A percentile compares a stretch with the other conserved stretches of the same genome.
Conservation (phyloP, 37 sponge, comb jelly and placozoan species). For the Ianthella basta region DNA sequence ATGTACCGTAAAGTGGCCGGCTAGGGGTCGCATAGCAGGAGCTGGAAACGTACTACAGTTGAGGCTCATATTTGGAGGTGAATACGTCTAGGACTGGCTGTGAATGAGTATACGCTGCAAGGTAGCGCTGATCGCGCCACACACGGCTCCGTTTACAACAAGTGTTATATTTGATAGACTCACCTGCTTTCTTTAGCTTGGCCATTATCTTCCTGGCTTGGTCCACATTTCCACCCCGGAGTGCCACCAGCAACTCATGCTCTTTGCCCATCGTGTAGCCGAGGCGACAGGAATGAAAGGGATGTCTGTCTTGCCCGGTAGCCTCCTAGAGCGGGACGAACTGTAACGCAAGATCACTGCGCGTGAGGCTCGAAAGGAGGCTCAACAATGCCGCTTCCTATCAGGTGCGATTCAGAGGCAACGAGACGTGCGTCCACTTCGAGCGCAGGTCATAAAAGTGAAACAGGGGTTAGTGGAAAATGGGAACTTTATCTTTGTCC, state of each 20-base stretch:
- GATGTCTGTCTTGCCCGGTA: no score
- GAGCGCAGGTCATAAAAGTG: not conserved
- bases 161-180: not conserved
- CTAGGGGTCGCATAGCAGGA: no score
- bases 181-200: conserved; percentile 87
- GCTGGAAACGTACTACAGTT: no score
- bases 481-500: no score
- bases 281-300: no score
- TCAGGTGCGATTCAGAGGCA: not conserved
- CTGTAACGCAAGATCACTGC: not conserved
- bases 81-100: no score
- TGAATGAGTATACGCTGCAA: no score
- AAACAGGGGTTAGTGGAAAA: not conserved
- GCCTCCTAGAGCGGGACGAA: no score
- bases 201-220: conserved; percentile 78
- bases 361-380: not conserved
- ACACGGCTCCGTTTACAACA: no score
- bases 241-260: conserved; percentile 70
- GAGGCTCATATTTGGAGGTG: no score
- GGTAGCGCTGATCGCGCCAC: no score
- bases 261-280: conserved; percentile 75
- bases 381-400: not conserved
- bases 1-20: no score
- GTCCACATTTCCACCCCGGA: conserved; percentile 75
- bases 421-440: not conserved